Conservation (phyloP, 1,140 invertebrate species). For the Hyles euphorbiae region DNA sequence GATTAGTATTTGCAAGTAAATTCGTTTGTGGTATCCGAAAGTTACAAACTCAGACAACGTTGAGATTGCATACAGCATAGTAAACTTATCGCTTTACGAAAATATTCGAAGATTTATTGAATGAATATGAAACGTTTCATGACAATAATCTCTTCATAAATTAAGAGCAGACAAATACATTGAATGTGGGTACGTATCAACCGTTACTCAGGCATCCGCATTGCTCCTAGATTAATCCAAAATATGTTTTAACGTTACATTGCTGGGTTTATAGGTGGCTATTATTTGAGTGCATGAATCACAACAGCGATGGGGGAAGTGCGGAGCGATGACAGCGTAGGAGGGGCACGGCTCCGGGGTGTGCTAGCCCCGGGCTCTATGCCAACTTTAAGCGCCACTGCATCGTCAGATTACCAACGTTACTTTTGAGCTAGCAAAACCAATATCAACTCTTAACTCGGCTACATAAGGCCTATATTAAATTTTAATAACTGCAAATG, state of each 20-base stretch:
- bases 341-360: constrained; percentile 34
- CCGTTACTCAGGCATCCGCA: constrained; percentile 14
- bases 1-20: no score
- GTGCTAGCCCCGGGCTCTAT: constrained; percentile 47
- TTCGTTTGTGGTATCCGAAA: no score
- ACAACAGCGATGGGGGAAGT: constrained; percentile 45
- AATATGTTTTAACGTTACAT: constrained; percentile 35
- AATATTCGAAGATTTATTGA: no score
- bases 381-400: constrained; percentile 66
- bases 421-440: constrained; percentile 12
- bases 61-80: no score
- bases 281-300: constrained; percentile 51
- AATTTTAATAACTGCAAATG: constrained; percentile 8
- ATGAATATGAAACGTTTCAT: no score
- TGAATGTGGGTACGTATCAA: neutral
- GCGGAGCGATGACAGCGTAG: constrained; percentile 38
- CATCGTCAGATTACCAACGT: constrained; percentile 31
- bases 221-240: constrained; percentile 19
- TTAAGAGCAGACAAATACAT: constrained; percentile 10
- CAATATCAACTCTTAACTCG: constrained; percentile 15
- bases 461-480: constrained; percentile 24
- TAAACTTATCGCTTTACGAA: no score
- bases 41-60: no score
- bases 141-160: constrained; percentile 10
- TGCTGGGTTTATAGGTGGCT: constrained; percentile 41